Conservation (phyloP, 2,797 vertebrate genomes). For the Sebastes taczanowskii region DNA sequence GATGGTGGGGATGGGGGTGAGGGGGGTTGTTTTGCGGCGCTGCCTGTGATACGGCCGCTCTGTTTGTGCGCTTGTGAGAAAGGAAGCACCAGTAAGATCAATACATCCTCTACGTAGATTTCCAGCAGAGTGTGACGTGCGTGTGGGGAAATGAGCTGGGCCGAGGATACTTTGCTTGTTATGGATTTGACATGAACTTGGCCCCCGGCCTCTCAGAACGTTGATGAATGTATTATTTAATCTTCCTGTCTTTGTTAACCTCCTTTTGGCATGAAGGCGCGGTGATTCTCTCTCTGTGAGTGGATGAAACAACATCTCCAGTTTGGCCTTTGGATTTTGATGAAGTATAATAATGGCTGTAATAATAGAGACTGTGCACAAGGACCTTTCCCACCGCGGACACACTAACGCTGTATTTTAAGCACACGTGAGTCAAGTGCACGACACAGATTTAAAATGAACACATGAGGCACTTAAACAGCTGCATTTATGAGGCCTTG, state of each 20-base stretch:
- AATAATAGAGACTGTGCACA: constrained; percentile 84
- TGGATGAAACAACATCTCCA: constrained; percentile 85
- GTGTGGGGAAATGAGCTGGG: constrained; percentile 90
- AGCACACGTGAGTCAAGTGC: constrained; percentile 81
- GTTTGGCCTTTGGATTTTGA: constrained; percentile 81
- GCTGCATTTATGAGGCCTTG: constrained; percentile 86
- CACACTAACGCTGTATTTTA: constrained; percentile 68
- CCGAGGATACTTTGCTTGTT: constrained; percentile 93
- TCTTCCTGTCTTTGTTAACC: constrained; percentile 99
- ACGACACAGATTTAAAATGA: constrained; percentile 67
- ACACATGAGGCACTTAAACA: constrained; percentile 84
- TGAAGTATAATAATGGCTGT: constrained; percentile 88
- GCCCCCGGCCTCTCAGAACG: constrained; percentile 88
- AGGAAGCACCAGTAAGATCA: constrained; percentile 94
- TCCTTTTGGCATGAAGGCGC: constrained; percentile 85
- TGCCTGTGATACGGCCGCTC: constrained; percentile 77
- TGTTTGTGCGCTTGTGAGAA: constrained; percentile 95
- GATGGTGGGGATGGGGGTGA: too few species aligned
- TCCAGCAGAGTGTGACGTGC: constrained; percentile 93
- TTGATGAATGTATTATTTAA: constrained; percentile 98
- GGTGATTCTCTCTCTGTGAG: constrained; percentile 80
- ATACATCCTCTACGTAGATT: constrained; percentile 96
- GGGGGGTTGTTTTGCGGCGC: constrained; percentile 74
- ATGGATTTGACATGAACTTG: constrained; percentile 98
- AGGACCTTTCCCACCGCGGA: constrained; percentile 74